Percentiles rank a stretch among this genome's conserved stretches.
These are phyloP conservation scores for Eretmocerus hayati DNA, from an alignment of 2,888 invertebrate species.

Conservation along the genomic window DNA sequence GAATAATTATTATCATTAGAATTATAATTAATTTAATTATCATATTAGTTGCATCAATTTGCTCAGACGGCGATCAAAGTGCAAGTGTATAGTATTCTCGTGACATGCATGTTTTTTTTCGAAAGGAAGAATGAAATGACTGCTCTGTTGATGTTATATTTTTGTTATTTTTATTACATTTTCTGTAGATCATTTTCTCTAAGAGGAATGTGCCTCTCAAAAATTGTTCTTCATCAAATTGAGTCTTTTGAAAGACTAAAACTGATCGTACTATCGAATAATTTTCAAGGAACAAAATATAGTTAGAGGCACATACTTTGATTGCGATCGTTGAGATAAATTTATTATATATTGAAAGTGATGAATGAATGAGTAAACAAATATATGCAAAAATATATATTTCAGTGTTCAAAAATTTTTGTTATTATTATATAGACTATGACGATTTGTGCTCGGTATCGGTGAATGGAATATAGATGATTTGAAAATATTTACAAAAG, in stretches of 20 bases:
- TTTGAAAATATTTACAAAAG: constrained; percentile 24
- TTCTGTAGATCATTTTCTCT: constrained; percentile 29
- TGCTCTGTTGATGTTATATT: constrained; percentile 46
- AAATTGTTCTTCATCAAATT: background rate
- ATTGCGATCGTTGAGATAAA: constrained; percentile 28
- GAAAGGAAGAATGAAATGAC: constrained; percentile 35
- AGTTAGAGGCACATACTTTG: constrained; percentile 28
- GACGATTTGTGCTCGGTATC: constrained; percentile 33
- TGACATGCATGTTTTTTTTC: constrained; percentile 28
- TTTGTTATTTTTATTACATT: constrained; percentile 43
- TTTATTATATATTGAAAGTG: constrained; percentile 27
- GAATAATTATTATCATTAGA: constrained; percentile 19
- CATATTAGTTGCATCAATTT: constrained; percentile 16
- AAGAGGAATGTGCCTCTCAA: too few relatives aligned
- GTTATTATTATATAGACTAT: constrained; percentile 41
- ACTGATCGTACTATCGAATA: background rate
- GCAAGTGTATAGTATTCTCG: constrained; percentile 28
- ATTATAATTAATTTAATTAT: constrained; percentile 22
- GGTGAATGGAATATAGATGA: constrained; percentile 29
- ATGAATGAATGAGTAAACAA: constrained; percentile 16
- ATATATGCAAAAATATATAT: constrained; percentile 27
- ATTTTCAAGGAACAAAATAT: too few relatives aligned
- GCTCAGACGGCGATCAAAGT: constrained; percentile 33
- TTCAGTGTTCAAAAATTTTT: constrained; percentile 41
- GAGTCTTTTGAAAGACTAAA: background rate